These are phyloP conservation scores for Zaprionus bogoriensis DNA, from an alignment of 2,888 invertebrate species.

Conservation along the genomic window DNA sequence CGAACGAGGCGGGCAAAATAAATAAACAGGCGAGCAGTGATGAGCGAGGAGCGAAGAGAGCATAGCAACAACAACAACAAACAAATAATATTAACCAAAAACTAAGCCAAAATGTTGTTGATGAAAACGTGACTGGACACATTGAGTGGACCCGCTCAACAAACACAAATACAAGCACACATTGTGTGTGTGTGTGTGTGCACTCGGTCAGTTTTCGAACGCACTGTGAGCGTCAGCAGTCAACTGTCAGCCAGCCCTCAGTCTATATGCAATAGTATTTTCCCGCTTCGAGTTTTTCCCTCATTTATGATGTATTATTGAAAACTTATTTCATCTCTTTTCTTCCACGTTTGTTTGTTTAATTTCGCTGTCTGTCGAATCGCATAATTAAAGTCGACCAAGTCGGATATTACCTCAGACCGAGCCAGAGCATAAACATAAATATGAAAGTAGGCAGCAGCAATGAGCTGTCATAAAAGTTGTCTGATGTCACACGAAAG, in stretches of 20 bases:
- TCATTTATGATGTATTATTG: conserved; percentile 25
- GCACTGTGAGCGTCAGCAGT: conserved; percentile 46
- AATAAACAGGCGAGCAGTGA: conserved; percentile 47
- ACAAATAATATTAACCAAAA: conserved; percentile 72
- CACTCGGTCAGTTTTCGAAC: conserved; percentile 37
- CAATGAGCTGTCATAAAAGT: conserved; percentile 31
- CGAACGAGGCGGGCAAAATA: conserved; percentile 58
- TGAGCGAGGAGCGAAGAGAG: not conserved
- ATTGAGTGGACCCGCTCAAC: conserved; percentile 43
- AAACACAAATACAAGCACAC: conserved; percentile 5
- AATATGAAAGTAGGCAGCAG: not conserved
- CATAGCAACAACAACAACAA: conserved; percentile 43
- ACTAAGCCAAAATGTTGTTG: conserved; percentile 69
- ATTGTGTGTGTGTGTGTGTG: conserved; percentile 4
- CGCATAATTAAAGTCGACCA: conserved; percentile 23
- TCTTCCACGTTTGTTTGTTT: conserved; percentile 6
- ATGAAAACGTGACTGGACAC: conserved; percentile 70
- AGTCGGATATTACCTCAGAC: conserved; percentile 15
- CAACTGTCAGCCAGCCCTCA: conserved; percentile 21
- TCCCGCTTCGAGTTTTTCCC: conserved; percentile 28
- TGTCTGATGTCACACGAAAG: conserved; percentile 20
- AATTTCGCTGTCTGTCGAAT: conserved; percentile 17
- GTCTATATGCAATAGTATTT: conserved; percentile 19
- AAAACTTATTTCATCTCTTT: conserved; percentile 41
- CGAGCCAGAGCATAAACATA: not conserved